These are phyloP conservation scores for Phalacrocorax carbo DNA, from an alignment of 2,113 vertebrate genomes.

Conservation along the genomic window DNA sequence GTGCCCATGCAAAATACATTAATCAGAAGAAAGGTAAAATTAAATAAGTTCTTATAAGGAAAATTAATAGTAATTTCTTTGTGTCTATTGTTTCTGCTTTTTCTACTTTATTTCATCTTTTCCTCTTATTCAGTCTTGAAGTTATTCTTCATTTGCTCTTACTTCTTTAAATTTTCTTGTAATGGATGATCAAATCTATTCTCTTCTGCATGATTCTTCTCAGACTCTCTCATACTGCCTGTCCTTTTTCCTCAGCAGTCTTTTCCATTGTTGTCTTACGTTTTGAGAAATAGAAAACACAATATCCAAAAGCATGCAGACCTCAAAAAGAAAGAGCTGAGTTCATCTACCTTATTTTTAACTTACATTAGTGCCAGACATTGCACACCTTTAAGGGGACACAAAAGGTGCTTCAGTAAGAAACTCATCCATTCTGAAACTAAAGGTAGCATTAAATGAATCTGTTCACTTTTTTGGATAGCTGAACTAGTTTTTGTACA, in stretches of 20 bases:
- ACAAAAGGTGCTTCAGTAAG: neutral
- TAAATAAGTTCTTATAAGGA: neutral
- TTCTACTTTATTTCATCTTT: neutral
- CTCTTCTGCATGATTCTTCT: neutral
- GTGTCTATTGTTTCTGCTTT: neutral
- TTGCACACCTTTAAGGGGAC: neutral
- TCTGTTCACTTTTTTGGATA: neutral
- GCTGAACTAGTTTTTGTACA: neutral
- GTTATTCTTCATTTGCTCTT: neutral
- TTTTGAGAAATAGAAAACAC: neutral
- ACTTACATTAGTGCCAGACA: neutral
- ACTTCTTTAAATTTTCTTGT: neutral
- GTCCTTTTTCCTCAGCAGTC: neutral
- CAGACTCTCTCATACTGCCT: neutral
- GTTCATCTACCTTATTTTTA: neutral
- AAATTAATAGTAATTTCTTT: neutral
- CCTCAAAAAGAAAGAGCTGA: neutral
- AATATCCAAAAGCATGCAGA: neutral
- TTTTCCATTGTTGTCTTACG: neutral
- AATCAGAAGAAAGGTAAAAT: neutral
- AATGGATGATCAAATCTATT: neutral
- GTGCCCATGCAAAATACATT: neutral
- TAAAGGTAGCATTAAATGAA: neutral
- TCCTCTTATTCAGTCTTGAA: neutral
- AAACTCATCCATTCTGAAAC: neutral